Base-by-base conservation (phyloP, 2,797 vertebrate genomes). In the Parambassis ranga region DNA sequence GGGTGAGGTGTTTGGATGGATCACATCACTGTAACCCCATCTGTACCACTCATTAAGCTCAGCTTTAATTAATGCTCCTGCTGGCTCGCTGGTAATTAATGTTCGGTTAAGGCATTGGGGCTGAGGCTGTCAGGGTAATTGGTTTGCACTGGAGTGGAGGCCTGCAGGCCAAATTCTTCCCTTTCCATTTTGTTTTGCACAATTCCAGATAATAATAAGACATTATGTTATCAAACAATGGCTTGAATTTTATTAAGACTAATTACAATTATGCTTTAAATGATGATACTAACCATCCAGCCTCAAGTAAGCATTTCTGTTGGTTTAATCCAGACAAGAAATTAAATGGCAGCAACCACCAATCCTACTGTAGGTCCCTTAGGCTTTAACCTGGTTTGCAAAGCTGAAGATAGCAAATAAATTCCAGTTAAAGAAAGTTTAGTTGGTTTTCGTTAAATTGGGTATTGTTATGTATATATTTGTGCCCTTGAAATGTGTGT, bases 111-210 rank as follows among this genome's bases (percentile, higher is more conserved):
- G 84, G 75, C 68, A 61, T 41, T 57, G 57, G 70, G 67, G 75
- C 61, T 62, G 63, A 77, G 58, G 64, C 82, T 74, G 77, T 74
- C 70, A 69, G 65, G 65, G 72, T 88, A 88, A 88, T 83, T 88
- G 76, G 63, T 82, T 85, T 83, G 73, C 74, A 73, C 71, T 44
- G 46, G 51, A 70, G 63, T 72, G 24, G 30, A 64, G 49, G 60
- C 65, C 66, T 48, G 42, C 43, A 42, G 68, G 71, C 68, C 62
- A 63, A 65, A 70, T 53, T 52, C 46, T 71, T 23, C 65, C 46
- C 42, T 65, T 30, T 70, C 39, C 64, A 35, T 64, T 75, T 70
- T 53, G 31, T 65, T 81, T 68, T 77, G 31, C 14, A 67, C 18
- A 56, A 33, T 57, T 71, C 19, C 32, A 50, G 30, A 66, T 24